A percentile compares a stretch with the other conserved stretches of the same genome.
phyloP scores from a whole-genome alignment of 2,888 invertebrate genomes.

The Onthophagus sagittarius region DNA sequence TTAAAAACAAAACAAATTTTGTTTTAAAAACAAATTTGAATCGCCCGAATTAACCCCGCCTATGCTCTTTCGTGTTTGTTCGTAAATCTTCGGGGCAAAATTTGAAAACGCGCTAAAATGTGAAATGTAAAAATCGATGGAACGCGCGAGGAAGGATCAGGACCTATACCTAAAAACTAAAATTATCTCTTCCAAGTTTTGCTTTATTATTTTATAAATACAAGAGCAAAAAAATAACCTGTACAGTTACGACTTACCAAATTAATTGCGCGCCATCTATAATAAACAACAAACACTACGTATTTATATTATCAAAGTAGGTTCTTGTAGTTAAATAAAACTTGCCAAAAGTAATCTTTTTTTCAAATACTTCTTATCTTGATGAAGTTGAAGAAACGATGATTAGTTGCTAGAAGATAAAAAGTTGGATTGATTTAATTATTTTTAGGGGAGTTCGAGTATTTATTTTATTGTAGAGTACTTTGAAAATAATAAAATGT shows the following conservation, averaged over 20 bases:
- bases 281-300: constrained; percentile 14
- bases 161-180: constrained; percentile 26
- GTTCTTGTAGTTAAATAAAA: not conserved
- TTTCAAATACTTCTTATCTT: not conserved
- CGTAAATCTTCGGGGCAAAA: not conserved
- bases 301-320: not conserved
- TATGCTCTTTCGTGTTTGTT: too few species aligned
- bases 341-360: not conserved
- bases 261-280: constrained; percentile 20
- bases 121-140: not conserved
- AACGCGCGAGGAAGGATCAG: constrained; percentile 19
- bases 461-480: too few species aligned
- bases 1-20: too few species aligned
- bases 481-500: too few species aligned
- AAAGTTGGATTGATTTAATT: not conserved
- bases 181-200: constrained; percentile 18
- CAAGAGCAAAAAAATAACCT: constrained; percentile 20
- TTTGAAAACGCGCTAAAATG: not conserved
- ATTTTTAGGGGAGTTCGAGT: not conserved
- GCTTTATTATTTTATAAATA: constrained; percentile 27
- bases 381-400: not conserved
- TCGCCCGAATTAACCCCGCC: too few species aligned
- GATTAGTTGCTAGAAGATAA: not conserved
- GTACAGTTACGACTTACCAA: constrained; percentile 29
- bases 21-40: too few species aligned